These are phyloP conservation scores for Carassius gibelio DNA, from an alignment of 2,113 vertebrate genomes.

Conservation along the genomic window DNA sequence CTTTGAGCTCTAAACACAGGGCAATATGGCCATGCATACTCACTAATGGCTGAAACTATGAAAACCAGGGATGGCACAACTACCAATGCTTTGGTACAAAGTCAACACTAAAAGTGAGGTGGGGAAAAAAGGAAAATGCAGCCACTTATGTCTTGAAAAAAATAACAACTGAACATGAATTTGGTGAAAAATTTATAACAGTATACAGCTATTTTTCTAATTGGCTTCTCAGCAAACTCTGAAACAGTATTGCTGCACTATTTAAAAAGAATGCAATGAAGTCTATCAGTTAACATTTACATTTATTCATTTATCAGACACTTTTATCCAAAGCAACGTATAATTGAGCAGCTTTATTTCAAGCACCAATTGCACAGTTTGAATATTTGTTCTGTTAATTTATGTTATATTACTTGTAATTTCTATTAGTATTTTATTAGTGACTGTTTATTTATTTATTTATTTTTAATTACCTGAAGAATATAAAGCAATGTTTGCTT, in stretches of 20 bases:
- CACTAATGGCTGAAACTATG: background rate
- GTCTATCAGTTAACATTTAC: background rate
- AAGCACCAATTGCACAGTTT: background rate
- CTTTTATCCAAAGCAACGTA: no score
- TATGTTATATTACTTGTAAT: background rate
- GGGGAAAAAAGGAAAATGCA: background rate
- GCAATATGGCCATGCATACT: background rate
- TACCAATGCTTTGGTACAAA: background rate
- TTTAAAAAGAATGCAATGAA: background rate
- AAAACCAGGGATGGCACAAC: background rate
- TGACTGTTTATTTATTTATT: background rate
- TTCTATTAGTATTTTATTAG: background rate
- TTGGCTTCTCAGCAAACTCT: background rate
- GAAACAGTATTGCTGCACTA: background rate
- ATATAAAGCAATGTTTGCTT: background rate
- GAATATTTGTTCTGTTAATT: no score
- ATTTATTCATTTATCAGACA: no score
- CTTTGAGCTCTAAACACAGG: background rate
- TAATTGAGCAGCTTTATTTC: background rate
- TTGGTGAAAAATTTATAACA: background rate
- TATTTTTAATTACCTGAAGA: background rate
- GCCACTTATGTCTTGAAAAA: background rate
- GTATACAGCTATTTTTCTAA: background rate
- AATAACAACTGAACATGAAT: background rate
- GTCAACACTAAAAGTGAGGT: background rate